A percentile compares a stretch with the other conserved stretches of the same genome.
These are phyloP conservation scores for Meliscaeva auricollis DNA, from an alignment of 2,888 invertebrate species.

Conservation along the genomic window DNA sequence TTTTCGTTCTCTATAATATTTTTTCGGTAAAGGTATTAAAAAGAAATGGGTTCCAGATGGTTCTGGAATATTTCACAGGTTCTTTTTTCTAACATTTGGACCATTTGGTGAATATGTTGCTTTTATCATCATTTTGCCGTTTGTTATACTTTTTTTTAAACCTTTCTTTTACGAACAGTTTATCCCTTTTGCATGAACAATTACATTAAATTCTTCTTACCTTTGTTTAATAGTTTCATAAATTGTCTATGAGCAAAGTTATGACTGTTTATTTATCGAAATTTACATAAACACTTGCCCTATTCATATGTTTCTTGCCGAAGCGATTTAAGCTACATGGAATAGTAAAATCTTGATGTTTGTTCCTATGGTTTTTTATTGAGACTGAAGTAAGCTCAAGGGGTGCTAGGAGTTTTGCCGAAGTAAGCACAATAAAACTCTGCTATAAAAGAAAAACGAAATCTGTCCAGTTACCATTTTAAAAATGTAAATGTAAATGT, in stretches of 20 bases:
- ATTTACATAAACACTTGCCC: not conserved
- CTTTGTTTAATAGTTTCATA: slow-evolving; percentile 24
- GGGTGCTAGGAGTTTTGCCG: too few relatives aligned
- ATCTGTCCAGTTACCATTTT: too few relatives aligned
- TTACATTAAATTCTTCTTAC: slow-evolving; percentile 37
- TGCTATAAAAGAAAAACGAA: too few relatives aligned
- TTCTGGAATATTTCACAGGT: slow-evolving; percentile 54
- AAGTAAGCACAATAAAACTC: too few relatives aligned
- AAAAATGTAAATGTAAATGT: too few relatives aligned
- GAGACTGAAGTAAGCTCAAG: too few relatives aligned
- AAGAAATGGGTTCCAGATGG: slow-evolving; percentile 60
- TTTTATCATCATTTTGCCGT: slow-evolving; percentile 50
- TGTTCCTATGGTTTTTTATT: too few relatives aligned
- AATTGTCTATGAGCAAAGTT: slow-evolving; percentile 40
- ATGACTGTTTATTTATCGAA: slow-evolving; percentile 17
- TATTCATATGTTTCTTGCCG: not conserved
- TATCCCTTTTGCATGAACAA: slow-evolving; percentile 51
- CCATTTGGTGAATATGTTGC: slow-evolving; percentile 52
- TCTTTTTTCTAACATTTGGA: slow-evolving; percentile 45
- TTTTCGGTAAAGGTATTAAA: not conserved
- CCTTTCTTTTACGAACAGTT: slow-evolving; percentile 10
- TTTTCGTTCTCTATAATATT: not conserved
- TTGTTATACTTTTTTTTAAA: not conserved
- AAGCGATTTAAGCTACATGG: too few relatives aligned
- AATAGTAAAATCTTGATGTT: slow-evolving; percentile 1